Conservation (phyloP, 2,888 invertebrate species). For the Neoaliturus tenellus region DNA sequence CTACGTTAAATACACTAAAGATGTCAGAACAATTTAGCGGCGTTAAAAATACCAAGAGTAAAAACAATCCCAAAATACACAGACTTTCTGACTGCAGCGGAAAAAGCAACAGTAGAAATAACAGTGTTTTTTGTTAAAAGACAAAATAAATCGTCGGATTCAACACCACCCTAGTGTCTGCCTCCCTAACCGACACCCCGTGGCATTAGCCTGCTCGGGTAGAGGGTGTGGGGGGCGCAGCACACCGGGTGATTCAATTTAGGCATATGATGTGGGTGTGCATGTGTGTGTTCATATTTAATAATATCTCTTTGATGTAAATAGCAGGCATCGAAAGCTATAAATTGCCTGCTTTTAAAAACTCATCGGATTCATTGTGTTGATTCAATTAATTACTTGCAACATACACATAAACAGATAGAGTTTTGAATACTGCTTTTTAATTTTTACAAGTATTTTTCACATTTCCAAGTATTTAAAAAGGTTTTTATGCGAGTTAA, state of each 20-base stretch:
- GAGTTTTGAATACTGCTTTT: no score
- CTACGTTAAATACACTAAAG: no score
- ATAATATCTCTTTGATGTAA: slow-evolving; percentile 28
- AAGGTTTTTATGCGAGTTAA: no score
- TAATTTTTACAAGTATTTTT: no score
- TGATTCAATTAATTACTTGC: no score
- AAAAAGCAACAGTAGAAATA: slow-evolving; percentile 11
- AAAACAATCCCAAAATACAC: not conserved
- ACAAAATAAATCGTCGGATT: not conserved
- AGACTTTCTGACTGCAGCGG: not conserved
- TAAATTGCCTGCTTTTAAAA: not conserved
- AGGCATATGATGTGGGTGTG: not conserved
- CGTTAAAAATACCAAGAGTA: not conserved
- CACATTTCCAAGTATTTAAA: no score
- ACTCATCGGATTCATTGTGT: no score
- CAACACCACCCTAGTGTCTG: not conserved
- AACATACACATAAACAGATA: no score
- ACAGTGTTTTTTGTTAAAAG: slow-evolving; percentile 11
- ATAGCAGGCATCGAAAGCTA: not conserved
- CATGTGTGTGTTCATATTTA: slow-evolving; percentile 23
- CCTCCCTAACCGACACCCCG: not conserved
- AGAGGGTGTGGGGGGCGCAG: not conserved
- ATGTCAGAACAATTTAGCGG: no score
- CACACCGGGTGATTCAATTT: not conserved
- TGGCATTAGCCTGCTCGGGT: not conserved